Conservation (phyloP, 2,888 invertebrate genomes). For the Tipula vernalis region DNA sequence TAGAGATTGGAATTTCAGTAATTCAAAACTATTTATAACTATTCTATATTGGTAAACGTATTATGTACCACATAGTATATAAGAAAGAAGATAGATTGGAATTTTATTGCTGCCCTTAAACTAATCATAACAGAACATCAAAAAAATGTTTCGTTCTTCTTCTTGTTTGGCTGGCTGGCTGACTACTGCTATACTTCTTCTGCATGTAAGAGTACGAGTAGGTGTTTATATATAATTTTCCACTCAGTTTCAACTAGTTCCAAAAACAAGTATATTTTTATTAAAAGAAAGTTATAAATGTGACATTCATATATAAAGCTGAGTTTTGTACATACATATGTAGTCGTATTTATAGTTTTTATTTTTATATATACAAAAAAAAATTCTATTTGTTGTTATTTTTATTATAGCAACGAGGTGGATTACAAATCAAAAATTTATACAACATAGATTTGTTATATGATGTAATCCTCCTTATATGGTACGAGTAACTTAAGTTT, state of each 20-base stretch:
- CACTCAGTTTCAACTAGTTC: background rate
- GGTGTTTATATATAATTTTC: background rate
- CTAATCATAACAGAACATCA: background rate
- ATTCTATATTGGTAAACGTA: background rate
- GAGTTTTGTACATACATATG: background rate
- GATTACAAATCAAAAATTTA: background rate
- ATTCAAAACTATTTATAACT: background rate
- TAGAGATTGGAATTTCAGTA: background rate
- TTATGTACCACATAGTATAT: background rate
- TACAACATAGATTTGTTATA: background rate
- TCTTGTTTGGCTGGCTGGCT: background rate
- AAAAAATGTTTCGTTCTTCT: background rate
- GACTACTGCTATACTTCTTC: background rate
- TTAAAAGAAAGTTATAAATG: background rate
- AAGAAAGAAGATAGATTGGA: background rate
- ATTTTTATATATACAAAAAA: background rate
- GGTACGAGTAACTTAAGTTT: background rate
- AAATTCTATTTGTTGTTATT: background rate
- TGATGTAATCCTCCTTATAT: background rate
- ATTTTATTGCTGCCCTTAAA: background rate
- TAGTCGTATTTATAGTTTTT: background rate
- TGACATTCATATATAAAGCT: background rate
- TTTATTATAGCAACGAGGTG: background rate
- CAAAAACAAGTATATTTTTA: background rate
- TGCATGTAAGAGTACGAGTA: background rate